Base-by-base conservation (phyloP, 2,888 invertebrate species). In the Osmoderma eremita region DNA sequence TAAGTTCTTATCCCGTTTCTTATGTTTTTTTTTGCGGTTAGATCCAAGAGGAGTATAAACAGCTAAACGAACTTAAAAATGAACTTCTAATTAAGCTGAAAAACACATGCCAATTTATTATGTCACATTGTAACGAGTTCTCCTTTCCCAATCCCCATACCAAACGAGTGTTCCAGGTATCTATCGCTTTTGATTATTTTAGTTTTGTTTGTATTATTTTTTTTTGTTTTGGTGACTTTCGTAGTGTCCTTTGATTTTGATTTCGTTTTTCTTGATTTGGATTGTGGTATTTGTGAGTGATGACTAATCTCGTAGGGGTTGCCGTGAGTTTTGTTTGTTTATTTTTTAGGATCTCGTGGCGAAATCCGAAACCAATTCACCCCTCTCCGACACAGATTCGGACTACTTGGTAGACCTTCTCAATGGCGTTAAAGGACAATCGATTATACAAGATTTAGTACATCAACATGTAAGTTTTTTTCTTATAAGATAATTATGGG, bases 391-490 rank as follows among this genome's bases (percentile, higher is more conserved):
- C 76, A 86, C 84, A 38, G 87, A 87, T 67, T 84, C 86, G 0
- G 86, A 89, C 77, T 84, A 87, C 71, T 82, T 90, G 71, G 82
- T 90, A 79, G 88, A 88, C 70, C 84, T 89, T 10, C 85, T 90
- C 71, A 88, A 88, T 76, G 87, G 87, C 67, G 85, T 90, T 74
- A 90, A 90, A 74, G 86, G 88, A 20, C 86, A 86, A 76, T 88
- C 90, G 2, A 86, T 88, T 70, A 87, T 91, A 74, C 86, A 87
- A 76, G 90, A 91, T 63, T 86, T 90, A 38, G 88, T 91, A 30
- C 88, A 88, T 74, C 86, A 90, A 83, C 91, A 91, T 80, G 92
- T 92, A 79, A 88, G 89, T 84, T 42, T 62, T 36, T 8, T 6
- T 13, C 5, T n/a, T n/a, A n/a, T n/a, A n/a, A n/a, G n/a, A n/a